Percentiles rank a stretch among this genome's conserved stretches.
Evolutionary conservation across 2,113 vertebrate species (phyloP).

Genomic region (Taxidea taxus): DNA sequence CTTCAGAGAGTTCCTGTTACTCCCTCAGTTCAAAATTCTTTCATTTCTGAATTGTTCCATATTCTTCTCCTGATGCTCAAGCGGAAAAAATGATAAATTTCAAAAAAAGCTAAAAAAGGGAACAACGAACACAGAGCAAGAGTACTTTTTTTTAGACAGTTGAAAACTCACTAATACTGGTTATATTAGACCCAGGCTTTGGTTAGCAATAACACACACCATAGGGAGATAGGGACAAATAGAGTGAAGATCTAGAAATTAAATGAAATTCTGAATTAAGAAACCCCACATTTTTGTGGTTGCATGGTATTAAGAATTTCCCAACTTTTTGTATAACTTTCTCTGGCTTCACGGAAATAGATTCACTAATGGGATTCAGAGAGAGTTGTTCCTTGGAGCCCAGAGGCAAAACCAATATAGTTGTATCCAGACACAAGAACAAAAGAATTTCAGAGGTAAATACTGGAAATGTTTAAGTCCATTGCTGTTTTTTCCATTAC

Average conservation of each 20-base stretch:
- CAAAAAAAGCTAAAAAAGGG: background rate
- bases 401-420: background rate
- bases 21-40: background rate
- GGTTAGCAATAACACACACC: background rate
- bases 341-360: background rate
- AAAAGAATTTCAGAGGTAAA: slow-evolving; percentile 10
- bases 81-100: background rate
- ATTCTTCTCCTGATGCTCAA: background rate
- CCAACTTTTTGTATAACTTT: background rate
- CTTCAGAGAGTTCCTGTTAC: background rate
- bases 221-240: background rate
- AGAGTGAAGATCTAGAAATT: background rate
- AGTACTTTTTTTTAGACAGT: background rate
- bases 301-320: background rate
- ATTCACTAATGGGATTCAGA: slow-evolving; percentile 27
- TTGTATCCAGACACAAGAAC: background rate
- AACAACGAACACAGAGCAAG: background rate
- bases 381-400: background rate
- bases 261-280: background rate
- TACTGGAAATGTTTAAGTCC: background rate
- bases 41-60: background rate
- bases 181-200: background rate
- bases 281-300: background rate
- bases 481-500: background rate
- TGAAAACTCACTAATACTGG: background rate